Base-by-base conservation (phyloP, 2,113 vertebrate genomes). In the Mungos mungo region DNA sequence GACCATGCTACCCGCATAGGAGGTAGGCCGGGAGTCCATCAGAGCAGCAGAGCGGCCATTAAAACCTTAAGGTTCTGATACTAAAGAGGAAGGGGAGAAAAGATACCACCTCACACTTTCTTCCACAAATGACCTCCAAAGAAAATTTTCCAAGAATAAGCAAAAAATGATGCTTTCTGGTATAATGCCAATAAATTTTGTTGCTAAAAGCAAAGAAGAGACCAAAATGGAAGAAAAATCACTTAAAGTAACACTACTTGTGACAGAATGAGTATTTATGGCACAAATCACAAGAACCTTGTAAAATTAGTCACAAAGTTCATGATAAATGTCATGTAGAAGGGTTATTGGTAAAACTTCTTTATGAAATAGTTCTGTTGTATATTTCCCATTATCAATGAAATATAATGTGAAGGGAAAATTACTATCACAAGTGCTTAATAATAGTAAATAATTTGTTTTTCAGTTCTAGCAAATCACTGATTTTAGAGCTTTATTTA, bases 211-310 rank as follows among this genome's bases (percentile, higher is more conserved):
- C 29, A 74, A 79, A 31, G 2, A 23, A 74, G n/a, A 35, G 35
- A 86, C 8, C 5, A 86, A 91, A 77, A 52, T 38, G 14, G 23
- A 95, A 82, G 60, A 82, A 65, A 6, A 54, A n/a, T 66, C 16
- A 57, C 33, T 68, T 82, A 38, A 68, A 82, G 19, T 60, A n/a
- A 41, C 33, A 29, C 25, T 71, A 63, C 33, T n/a, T 19, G 57
- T 65, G 41, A 63, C 19, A 68, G 85, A 88, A 82, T 65, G 10
- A 80, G 0, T 54, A 23, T 18, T 89, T 91, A 63, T 27, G 25
- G 23, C 50, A 85, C n/a, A 96, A 65, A 85, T 88, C 77, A 74
- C 16, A 88, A 74, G 31, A 83, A 76, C 68, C 63, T 93, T 93
- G 0, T 63, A 84, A 95, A 74, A 60, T 65, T n/a, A 27, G 29